Conservation (phyloP, 2,113 vertebrate species). For the Hippopotamus amphibius region DNA sequence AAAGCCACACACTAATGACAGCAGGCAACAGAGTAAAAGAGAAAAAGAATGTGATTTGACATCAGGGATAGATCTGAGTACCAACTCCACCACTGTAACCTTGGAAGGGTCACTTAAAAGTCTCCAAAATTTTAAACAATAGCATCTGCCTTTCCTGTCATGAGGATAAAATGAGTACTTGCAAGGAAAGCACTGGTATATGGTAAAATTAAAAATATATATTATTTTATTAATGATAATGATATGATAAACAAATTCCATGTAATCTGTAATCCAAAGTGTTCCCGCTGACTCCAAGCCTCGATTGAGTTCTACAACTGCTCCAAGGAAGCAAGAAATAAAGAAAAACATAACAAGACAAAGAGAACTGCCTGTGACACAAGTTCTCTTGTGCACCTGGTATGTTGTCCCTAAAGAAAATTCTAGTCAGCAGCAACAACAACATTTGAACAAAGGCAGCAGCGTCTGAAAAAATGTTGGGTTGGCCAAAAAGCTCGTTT, state of each 20-base stretch:
- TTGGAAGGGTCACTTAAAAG: slow-evolving; percentile 27
- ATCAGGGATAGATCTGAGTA: not conserved
- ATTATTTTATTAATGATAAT: not conserved
- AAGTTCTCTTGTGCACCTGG: not conserved
- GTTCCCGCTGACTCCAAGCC: not conserved
- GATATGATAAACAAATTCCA: slow-evolving; percentile 23
- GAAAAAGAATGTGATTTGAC: not conserved
- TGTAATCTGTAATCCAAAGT: not conserved
- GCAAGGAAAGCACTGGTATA: not conserved
- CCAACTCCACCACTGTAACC: not conserved
- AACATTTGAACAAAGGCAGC: slow-evolving; percentile 18
- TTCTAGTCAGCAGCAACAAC: not conserved
- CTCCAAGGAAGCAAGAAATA: not conserved
- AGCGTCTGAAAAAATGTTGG: not conserved
- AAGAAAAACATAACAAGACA: slow-evolving; percentile 2
- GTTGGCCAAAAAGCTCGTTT: no score
- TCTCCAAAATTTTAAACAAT: not conserved
- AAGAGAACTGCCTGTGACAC: not conserved
- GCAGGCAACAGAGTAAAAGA: not conserved
- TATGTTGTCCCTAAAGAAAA: not conserved
- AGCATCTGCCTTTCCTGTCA: slow-evolving; percentile 20
- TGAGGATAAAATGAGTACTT: slow-evolving; percentile 36
- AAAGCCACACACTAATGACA: not conserved
- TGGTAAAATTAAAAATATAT: slow-evolving; percentile 16
- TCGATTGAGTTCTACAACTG: not conserved